Base-by-base conservation (phyloP, 2,797 vertebrate species). In the Trematomus bernacchii region DNA sequence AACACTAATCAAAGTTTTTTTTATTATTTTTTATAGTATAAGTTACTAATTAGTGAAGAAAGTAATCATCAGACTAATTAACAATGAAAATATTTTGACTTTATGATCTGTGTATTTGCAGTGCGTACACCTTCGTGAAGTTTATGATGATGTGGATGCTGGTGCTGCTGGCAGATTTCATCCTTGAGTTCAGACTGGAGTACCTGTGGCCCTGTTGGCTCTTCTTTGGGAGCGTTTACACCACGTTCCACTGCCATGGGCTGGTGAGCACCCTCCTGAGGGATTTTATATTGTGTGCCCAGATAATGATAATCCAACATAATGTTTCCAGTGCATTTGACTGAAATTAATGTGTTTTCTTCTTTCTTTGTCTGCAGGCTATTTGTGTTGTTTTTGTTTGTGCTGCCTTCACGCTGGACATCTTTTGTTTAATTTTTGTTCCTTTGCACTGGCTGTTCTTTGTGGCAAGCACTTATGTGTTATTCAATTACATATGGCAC, bases 191-290 rank as follows among this genome's bases (percentile, higher is more conserved):
- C 79, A 93, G 96, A 76, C 89, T 96, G 90, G 96, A 96, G 85
- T 96, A 96, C 71, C 85, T 96, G 88, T 96, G 96, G 96, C 95
- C 96, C 0, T 96, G 96, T 82, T 96, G 96, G 96, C 93, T 96
- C 50, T 96, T 96, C 85, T 92, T 96, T 14, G 94, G 95, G 40
- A 96, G 95, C 0, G 96, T 96, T 10, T 96, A 96, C 92, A 95
- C 94, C 61, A 96, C 95, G 13, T 96, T 96, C 84, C 96, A 96
- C 91, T 96, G 95, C 88, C 95, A 96, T 23, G 96, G 96, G 51
- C 93, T 96, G 95, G 96, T 96, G 90, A 91, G 94, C 40, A 66
- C 13, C 73, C 72, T 19, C 13, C 73, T 72, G 57, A 67, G 55
- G 48, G 50, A 50, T 79, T 54, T 77, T 13, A 69, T 54, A 42